Evolutionary conservation across 2,888 invertebrate genomes (phyloP).

Genomic region (Synanthedon andrenaeformis): DNA sequence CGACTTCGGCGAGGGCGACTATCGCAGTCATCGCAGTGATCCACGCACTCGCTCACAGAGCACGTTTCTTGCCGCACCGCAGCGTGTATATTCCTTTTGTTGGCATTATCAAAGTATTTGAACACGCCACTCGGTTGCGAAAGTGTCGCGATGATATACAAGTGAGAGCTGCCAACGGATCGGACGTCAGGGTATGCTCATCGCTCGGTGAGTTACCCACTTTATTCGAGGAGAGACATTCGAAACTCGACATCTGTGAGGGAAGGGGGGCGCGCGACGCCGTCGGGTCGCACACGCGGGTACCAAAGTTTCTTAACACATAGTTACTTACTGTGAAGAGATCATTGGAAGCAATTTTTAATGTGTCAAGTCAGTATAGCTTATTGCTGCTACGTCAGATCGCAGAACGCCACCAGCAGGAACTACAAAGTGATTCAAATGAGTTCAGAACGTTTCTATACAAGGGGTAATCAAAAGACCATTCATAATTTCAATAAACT

Average conservation of each 20-base stretch:
- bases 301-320: slow-evolving; percentile 37
- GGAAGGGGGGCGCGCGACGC: slow-evolving; percentile 64
- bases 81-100: slow-evolving; percentile 26
- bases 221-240: slow-evolving; percentile 58
- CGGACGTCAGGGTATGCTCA: slow-evolving; percentile 62
- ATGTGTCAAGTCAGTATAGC: slow-evolving; percentile 70
- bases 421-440: slow-evolving; percentile 72
- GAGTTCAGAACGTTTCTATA: slow-evolving; percentile 72
- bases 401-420: slow-evolving; percentile 66
- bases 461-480: slow-evolving; percentile 70
- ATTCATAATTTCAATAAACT: slow-evolving; percentile 71
- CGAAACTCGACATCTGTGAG: slow-evolving; percentile 54
- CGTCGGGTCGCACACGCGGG: slow-evolving; percentile 61
- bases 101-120: slow-evolving; percentile 44
- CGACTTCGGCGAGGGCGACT: not conserved
- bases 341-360: slow-evolving; percentile 65
- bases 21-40: not conserved
- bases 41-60: slow-evolving; percentile 8
- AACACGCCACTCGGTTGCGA: slow-evolving; percentile 64
- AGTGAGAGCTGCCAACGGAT: slow-evolving; percentile 62
- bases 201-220: slow-evolving; percentile 59
- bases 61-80: slow-evolving; percentile 33
- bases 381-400: slow-evolving; percentile 69
- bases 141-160: slow-evolving; percentile 70
- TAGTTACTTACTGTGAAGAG: slow-evolving; percentile 49